Conservation (phyloP, 2,113 vertebrate genomes). For the Bubo scandiacus region DNA sequence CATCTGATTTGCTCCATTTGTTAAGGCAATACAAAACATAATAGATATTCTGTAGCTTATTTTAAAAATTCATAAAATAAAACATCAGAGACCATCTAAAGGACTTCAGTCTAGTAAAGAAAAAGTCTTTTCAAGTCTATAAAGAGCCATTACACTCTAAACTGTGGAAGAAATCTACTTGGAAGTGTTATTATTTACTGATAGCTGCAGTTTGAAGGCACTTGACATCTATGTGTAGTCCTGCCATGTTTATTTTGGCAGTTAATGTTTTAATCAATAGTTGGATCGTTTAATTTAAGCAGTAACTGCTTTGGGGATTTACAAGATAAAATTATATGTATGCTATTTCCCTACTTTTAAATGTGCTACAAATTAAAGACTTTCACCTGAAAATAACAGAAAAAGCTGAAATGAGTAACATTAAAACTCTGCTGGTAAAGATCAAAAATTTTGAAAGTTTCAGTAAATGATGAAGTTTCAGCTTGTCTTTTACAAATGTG, state of each 20-base stretch:
- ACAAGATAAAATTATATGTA: background rate
- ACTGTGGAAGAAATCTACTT: background rate
- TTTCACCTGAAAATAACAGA: background rate
- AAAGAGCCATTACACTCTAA: slow-evolving; percentile 1
- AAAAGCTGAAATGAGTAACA: background rate
- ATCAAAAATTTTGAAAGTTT: background rate
- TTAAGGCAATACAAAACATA: background rate
- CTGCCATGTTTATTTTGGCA: slow-evolving; percentile 15
- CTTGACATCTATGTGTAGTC: background rate
- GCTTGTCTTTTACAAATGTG: background rate
- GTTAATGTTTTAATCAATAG: slow-evolving; percentile 42
- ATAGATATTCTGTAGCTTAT: background rate
- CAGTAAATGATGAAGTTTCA: background rate
- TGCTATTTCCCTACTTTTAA: background rate
- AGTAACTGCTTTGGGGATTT: slow-evolving; percentile 3
- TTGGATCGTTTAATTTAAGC: slow-evolving; percentile 24
- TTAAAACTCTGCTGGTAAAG: background rate
- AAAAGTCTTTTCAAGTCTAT: slow-evolving; percentile 7
- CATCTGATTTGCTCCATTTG: background rate
- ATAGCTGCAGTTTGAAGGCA: background rate
- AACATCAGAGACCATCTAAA: background rate
- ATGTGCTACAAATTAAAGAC: background rate
- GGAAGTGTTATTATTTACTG: slow-evolving; percentile 8
- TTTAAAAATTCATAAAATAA: background rate
- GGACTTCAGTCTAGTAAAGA: background rate